Percentiles rank a stretch among this genome's conserved stretches.
phyloP scores from a whole-genome alignment of 2,888 invertebrate genomes.

The Leucophenga maculata region DNA sequence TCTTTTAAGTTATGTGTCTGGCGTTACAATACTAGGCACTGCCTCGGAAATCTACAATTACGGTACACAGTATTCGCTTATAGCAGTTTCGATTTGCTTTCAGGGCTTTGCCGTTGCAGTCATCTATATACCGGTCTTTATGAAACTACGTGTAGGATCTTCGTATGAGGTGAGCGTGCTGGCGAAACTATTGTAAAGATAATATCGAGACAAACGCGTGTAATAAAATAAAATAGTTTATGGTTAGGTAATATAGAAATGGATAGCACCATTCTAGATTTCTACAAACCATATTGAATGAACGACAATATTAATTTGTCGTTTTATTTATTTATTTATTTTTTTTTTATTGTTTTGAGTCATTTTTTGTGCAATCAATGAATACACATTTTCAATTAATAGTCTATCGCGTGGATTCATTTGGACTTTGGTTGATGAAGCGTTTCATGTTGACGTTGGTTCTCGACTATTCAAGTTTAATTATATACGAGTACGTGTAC shows the following conservation, averaged over 20 bases:
- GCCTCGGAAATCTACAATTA: conserved; percentile 90
- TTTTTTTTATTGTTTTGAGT: background rate
- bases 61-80: conserved; percentile 87
- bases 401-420: too few species aligned
- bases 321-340: too few species aligned
- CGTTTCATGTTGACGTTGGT: background rate
- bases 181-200: too few species aligned
- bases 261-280: too few species aligned
- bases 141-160: conserved; percentile 82
- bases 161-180: conserved; percentile 82
- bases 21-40: conserved; percentile 89
- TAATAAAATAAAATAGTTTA: background rate
- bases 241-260: too few species aligned
- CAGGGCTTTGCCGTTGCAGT: conserved; percentile 79
- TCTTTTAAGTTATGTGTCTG: conserved; percentile 83
- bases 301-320: background rate
- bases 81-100: conserved; percentile 80
- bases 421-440: conserved; percentile 5
- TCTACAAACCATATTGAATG: too few species aligned
- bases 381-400: conserved; percentile 6
- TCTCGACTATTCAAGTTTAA: conserved; percentile 1
- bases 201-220: background rate
- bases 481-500: background rate
- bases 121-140: conserved; percentile 87
- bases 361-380: conserved; percentile 4